Percentiles rank a stretch among this genome's conserved stretches.
Conservation (phyloP, 2,113 vertebrate genomes). For the Hucho hucho region DNA sequence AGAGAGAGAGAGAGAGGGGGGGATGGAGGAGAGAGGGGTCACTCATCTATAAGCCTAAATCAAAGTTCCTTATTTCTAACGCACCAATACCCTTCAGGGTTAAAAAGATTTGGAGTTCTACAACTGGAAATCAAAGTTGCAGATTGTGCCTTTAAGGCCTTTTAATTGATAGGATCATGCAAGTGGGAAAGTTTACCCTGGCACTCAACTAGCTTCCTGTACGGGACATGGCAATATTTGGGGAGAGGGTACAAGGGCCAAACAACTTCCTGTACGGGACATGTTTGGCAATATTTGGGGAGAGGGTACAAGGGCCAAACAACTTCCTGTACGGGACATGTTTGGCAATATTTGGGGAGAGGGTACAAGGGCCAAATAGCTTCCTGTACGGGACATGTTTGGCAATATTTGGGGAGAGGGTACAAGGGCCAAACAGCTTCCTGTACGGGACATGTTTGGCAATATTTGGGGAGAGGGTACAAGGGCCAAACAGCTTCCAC, state of each 20-base stretch:
- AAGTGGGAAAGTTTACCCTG: background rate
- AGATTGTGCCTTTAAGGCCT: background rate
- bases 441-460: background rate
- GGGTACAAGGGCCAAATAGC: too few species aligned
- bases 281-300: background rate
- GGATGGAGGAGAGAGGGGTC: background rate
- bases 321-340: background rate
- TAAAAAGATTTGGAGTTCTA: background rate
- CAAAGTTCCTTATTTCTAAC: background rate
- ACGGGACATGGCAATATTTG: background rate
- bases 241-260: too few species aligned
- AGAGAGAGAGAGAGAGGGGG: too few species aligned
- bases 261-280: background rate
- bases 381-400: background rate
- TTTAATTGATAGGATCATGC: background rate
- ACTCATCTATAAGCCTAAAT: background rate
- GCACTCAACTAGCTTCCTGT: background rate
- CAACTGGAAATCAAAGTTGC: background rate
- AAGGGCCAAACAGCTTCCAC: too few species aligned
- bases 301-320: too few species aligned
- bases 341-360: background rate
- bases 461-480: background rate
- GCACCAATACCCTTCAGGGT: too few species aligned
- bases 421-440: background rate
- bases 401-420: background rate